Base-by-base conservation (phyloP, 2,113 vertebrate genomes). In the Macrotus californicus region DNA sequence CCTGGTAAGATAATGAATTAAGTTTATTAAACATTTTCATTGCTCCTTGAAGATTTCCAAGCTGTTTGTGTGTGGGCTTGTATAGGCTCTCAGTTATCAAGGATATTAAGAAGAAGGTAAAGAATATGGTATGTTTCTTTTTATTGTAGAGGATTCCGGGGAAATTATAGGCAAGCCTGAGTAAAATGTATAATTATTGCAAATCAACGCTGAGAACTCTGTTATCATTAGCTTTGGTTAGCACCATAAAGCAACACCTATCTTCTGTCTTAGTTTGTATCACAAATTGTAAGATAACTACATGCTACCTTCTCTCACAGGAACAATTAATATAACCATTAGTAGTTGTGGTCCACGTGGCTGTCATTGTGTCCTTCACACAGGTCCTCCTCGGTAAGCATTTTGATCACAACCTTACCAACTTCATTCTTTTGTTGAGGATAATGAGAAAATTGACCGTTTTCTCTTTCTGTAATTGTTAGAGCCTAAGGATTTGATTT, bases 1-100 rank as follows among this genome's bases (percentile, higher is more conserved):
- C 46, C 52, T 88, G 41, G 41, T 48, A 96, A 88, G 12, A 87
- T 52, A 76, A 54, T 61, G 82, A 89, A 79, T 14, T 22, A 91
- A 82, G 6, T 83, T 83, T 69, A 75, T 93, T 86, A 91, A 69
- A 77, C 12, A 50, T 69, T 87, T 77, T 80, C 26, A 36, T 36
- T 97, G 93, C 96, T 98, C 87, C 97, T 89, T 97, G 79, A 96
- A 97, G 97, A 96, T 96, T 98, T 98, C 87, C 92, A 93, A 96
- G 94, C 94, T 92, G 90, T 98, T 98, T 97, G 54, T 96, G 89
- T 96, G 90, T 96, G 93, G 82, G 87, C 76, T 96, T 89, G n/a
- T 96, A 85, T 70, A 89, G 67, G 54, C 89, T 97, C 94, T 98
- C 84, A 72, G 80, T 92, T 96, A 96, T 96, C 98, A 96, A 96